Evolutionary conservation across 2,888 invertebrate species (phyloP).

Genomic region (Pteria penguin): DNA sequence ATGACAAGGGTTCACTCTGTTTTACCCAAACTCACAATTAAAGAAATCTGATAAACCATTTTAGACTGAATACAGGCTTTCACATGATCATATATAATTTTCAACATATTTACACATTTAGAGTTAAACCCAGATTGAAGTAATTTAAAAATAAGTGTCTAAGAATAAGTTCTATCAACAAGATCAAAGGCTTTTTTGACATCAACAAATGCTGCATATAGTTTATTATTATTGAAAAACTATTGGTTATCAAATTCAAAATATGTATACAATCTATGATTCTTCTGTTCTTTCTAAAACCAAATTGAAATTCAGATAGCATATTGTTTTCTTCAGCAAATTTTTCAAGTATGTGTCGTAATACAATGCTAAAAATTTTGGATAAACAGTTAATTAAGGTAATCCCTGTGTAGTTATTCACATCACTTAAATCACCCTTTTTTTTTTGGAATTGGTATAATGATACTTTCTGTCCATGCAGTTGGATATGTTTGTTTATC

Average conservation of each 20-base stretch:
- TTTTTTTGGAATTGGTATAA: neutral
- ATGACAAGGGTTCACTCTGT: neutral
- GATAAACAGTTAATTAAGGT: neutral
- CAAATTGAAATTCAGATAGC: neutral
- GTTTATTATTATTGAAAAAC: neutral
- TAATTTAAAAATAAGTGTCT: neutral
- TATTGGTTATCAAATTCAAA: neutral
- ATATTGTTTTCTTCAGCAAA: neutral
- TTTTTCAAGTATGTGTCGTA: neutral
- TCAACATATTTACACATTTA: neutral
- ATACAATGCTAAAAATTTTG: neutral
- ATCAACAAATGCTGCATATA: neutral
- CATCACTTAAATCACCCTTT: neutral
- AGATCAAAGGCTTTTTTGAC: neutral
- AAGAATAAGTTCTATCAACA: neutral
- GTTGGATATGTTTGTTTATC: neutral
- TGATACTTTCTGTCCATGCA: neutral
- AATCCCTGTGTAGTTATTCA: slow-evolving; percentile 1
- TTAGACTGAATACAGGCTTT: neutral
- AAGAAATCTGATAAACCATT: neutral
- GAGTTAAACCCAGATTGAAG: neutral
- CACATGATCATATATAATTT: neutral
- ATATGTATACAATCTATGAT: neutral
- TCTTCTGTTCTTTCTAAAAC: neutral
- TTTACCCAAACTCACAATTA: neutral